phyloP scores from a whole-genome alignment of 1,140 invertebrate species.

The Eubasilissa regina region DNA sequence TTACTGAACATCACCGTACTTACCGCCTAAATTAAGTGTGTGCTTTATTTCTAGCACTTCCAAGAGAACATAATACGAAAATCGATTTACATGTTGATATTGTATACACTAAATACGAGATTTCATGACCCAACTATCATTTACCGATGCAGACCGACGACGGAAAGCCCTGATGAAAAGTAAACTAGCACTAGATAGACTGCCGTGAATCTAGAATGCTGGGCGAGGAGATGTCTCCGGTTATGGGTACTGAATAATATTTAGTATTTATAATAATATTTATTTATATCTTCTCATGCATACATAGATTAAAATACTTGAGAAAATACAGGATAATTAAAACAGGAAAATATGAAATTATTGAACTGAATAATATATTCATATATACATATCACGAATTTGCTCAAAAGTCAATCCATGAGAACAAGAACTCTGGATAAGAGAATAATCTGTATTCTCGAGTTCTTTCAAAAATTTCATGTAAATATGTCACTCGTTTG shows the following conservation, averaged over 20 bases:
- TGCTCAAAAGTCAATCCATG: no score
- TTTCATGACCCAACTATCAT: slow-evolving; percentile 21
- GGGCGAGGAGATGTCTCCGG: slow-evolving; percentile 3
- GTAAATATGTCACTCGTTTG: no score
- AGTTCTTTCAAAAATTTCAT: no score
- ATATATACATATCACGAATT: no score
- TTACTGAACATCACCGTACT: slow-evolving; percentile 40
- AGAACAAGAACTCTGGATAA: neutral
- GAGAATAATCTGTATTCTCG: neutral
- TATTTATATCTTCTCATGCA: neutral
- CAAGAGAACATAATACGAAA: slow-evolving; percentile 10
- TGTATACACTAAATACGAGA: slow-evolving; percentile 27
- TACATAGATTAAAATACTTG: no score
- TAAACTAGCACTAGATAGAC: slow-evolving; percentile 51
- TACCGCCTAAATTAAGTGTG: slow-evolving; percentile 43
- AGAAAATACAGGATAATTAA: neutral
- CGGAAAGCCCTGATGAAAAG: slow-evolving; percentile 45
- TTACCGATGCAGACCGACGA: slow-evolving; percentile 25
- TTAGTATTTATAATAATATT: neutral
- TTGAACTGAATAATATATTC: no score
- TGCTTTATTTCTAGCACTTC: slow-evolving; percentile 39
- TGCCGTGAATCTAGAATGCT: slow-evolving; percentile 47
- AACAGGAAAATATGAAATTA: neutral
- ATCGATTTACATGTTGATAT: slow-evolving; percentile 42
- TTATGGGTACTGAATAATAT: neutral